A percentile compares a stretch with the other conserved stretches of the same genome.
Evolutionary conservation across 1,140 invertebrate species (phyloP).

Genomic region (Temnothorax longispinosus): DNA sequence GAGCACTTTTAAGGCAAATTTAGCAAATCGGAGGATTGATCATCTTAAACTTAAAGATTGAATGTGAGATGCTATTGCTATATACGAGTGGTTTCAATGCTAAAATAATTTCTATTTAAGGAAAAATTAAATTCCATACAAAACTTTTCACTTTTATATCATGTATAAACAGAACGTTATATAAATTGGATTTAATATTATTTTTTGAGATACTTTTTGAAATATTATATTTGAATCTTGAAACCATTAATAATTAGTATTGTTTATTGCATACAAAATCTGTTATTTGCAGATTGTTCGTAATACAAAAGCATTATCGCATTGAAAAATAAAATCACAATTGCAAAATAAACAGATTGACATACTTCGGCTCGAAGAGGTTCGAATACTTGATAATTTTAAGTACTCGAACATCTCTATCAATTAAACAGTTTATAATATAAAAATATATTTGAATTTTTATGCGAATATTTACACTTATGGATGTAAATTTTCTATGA

Average conservation of each 20-base stretch:
- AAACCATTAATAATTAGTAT: background rate
- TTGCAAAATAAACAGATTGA: background rate
- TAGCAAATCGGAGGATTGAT: background rate
- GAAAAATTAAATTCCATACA: background rate
- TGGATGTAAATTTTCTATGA: background rate
- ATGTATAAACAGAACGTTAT: background rate
- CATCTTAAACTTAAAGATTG: background rate
- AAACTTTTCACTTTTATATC: background rate
- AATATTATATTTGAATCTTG: background rate
- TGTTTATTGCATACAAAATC: background rate
- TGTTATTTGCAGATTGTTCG: background rate
- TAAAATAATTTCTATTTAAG: background rate
- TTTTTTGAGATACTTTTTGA: background rate
- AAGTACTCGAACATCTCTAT: background rate
- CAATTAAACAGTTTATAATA: background rate
- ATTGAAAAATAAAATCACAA: background rate
- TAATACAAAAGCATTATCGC: background rate
- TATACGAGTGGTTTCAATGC: background rate
- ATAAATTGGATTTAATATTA: background rate
- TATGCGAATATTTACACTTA: background rate
- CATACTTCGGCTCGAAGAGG: background rate
- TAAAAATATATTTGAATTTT: background rate
- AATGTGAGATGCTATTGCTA: background rate
- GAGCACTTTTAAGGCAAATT: background rate
- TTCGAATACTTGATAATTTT: background rate